phyloP scores from a whole-genome alignment of 2,113 vertebrate genomes.

The Hyperoodon ampullatus region DNA sequence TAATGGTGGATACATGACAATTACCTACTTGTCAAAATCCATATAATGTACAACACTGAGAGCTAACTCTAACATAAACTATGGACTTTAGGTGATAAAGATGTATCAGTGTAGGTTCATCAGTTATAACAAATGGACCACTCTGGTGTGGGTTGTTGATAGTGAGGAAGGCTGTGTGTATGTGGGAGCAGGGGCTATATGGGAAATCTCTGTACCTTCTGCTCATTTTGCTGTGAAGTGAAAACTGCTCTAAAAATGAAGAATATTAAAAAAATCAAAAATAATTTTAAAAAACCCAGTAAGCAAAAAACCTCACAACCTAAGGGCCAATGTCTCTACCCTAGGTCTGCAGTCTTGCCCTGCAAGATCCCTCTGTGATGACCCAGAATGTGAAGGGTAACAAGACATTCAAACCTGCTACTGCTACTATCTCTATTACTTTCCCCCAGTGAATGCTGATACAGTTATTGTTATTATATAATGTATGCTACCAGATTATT shows the following conservation, averaged over 20 bases:
- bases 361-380: not conserved
- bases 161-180: not conserved
- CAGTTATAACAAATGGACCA: not conserved
- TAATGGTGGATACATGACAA: not conserved
- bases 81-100: not conserved
- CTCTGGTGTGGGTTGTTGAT: not conserved
- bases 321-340: not conserved
- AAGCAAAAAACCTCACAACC: not conserved
- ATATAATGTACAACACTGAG: not conserved
- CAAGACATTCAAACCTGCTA: not conserved
- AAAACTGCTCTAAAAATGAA: slow-evolving; percentile 10
- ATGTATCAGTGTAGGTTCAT: not conserved
- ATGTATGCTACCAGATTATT: not conserved
- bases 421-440: not conserved
- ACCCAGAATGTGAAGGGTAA: not conserved
- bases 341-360: not conserved
- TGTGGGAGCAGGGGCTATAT: not conserved
- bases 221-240: not conserved
- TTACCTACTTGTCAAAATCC: not conserved
- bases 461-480: not conserved
- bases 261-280: not conserved
- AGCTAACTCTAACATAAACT: not conserved
- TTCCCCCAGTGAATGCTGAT: not conserved
- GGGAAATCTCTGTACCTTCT: not conserved
- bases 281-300: not conserved